These are phyloP conservation scores for Microctonus hyperodae DNA, from an alignment of 2,888 invertebrate species.

Conservation along the genomic window DNA sequence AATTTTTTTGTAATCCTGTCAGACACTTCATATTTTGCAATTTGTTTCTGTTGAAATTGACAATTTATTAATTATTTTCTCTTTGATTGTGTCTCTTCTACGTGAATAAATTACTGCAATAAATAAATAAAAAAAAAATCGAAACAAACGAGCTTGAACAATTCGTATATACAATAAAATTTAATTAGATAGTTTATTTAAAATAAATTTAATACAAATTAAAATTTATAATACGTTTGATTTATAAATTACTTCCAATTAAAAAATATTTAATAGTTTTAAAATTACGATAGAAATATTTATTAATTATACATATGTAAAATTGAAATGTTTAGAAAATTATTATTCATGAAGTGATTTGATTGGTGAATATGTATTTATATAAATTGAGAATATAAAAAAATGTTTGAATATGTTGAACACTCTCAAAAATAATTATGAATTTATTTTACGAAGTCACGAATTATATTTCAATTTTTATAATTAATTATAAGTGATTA, in stretches of 20 bases:
- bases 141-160: not conserved
- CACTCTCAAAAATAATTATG: constrained; percentile 22
- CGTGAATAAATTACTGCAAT: not conserved
- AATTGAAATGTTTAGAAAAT: not conserved
- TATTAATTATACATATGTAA: no score
- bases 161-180: no score
- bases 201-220: no score
- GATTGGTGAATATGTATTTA: not conserved
- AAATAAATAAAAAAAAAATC: not conserved
- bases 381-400: not conserved
- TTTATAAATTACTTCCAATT: no score
- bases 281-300: no score
- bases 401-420: constrained; percentile 10
- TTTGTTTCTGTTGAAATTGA: not conserved
- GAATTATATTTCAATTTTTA: constrained; percentile 16
- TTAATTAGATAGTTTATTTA: no score
- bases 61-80: not conserved
- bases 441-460: constrained; percentile 10
- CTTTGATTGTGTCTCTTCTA: not conserved
- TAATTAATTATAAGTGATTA: constrained; percentile 2
- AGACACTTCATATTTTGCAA: constrained; percentile 4
- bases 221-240: no score
- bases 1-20: constrained; percentile 37
- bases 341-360: not conserved
- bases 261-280: no score